Evolutionary conservation across 2,888 invertebrate species (phyloP).

Genomic region (Ennomos erosarius): DNA sequence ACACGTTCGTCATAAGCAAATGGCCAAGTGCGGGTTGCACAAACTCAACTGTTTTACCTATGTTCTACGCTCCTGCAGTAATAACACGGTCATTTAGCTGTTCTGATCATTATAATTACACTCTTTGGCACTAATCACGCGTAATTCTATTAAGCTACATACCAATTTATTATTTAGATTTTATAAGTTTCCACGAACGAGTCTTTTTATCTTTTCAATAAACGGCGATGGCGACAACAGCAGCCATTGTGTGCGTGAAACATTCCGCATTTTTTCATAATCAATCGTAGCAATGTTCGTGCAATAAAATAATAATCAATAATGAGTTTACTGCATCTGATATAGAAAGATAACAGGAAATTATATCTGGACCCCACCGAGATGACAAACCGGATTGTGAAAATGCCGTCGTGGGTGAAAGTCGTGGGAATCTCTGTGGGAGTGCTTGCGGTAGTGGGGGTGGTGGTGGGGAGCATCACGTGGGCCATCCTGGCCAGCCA

Average conservation of each 20-base stretch:
- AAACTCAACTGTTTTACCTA: too few relatives aligned
- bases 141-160: too few relatives aligned
- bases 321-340: constrained; percentile 21
- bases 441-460: constrained; percentile 47
- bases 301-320: constrained; percentile 14
- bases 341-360: constrained; percentile 34
- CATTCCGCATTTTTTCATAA: constrained; percentile 8
- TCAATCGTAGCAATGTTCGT: neutral
- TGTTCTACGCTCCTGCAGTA: too few relatives aligned
- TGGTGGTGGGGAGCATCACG: constrained; percentile 49
- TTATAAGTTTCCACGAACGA: too few relatives aligned
- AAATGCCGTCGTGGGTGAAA: constrained; percentile 44
- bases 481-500: constrained; percentile 54
- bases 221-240: too few relatives aligned
- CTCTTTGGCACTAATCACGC: too few relatives aligned
- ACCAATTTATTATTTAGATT: too few relatives aligned
- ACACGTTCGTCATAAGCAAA: too few relatives aligned
- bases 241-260: neutral
- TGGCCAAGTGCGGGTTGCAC: too few relatives aligned
- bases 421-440: constrained; percentile 42
- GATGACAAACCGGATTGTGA: constrained; percentile 10
- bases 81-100: too few relatives aligned
- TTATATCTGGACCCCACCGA: constrained; percentile 37
- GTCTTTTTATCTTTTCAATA: too few relatives aligned
- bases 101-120: too few relatives aligned